phyloP scores from a whole-genome alignment of 2,888 invertebrate genomes.

The Patella caerulea region DNA sequence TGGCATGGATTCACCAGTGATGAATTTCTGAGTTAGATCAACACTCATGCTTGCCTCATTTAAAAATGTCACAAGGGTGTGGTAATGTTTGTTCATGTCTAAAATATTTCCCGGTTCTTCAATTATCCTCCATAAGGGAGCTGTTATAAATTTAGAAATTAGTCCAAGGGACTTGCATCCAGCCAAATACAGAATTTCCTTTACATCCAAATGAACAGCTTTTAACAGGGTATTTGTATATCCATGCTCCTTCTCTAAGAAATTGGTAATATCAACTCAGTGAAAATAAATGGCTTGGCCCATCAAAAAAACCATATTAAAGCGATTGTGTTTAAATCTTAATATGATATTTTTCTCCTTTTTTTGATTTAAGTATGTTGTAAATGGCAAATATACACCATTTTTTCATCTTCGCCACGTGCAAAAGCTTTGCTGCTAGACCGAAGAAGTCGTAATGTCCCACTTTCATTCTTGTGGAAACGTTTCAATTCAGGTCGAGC shows the following conservation, averaged over 20 bases:
- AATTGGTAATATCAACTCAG: conserved; percentile 29
- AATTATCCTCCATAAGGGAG: conserved; percentile 27
- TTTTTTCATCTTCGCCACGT: conserved; percentile 37
- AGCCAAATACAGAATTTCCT: conserved; percentile 35
- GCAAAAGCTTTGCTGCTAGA: conserved; percentile 37
- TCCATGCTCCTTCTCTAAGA: conserved; percentile 21
- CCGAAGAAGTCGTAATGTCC: conserved; percentile 23
- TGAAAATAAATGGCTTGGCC: conserved; percentile 33
- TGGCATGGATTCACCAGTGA: not conserved
- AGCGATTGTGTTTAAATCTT: conserved; percentile 38
- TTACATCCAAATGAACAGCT: conserved; percentile 35
- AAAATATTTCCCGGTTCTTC: conserved; percentile 22
- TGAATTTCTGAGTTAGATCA: not conserved
- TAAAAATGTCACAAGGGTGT: conserved; percentile 2
- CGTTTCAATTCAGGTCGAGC: conserved; percentile 24
- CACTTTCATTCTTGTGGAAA: conserved; percentile 31
- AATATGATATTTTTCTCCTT: conserved; percentile 25
- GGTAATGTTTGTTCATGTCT: conserved; percentile 20
- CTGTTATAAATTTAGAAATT: conserved; percentile 30
- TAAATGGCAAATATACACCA: conserved; percentile 28
- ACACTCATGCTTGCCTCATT: not conserved
- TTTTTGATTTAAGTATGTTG: conserved; percentile 26
- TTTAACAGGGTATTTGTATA: conserved; percentile 34
- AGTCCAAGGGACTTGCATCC: conserved; percentile 42
- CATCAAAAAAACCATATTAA: conserved; percentile 39